Percentiles rank a stretch among this genome's conserved stretches.
phyloP scores from a whole-genome alignment of 1,140 invertebrate genomes.

The Drosophila grimshawi region DNA sequence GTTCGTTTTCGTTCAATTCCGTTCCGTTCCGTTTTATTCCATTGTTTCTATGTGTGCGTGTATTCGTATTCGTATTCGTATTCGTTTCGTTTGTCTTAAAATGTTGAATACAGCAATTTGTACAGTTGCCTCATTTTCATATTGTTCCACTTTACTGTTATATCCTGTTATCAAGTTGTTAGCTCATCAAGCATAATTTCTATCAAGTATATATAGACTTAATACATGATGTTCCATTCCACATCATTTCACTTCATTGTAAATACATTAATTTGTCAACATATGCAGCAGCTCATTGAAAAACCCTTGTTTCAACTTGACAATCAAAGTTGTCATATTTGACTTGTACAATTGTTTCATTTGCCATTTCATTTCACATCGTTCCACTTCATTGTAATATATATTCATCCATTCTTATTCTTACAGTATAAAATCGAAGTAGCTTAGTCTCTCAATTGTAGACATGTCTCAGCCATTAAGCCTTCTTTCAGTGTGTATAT shows the following conservation, averaged over 20 bases:
- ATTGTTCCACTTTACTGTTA: constrained; percentile 33
- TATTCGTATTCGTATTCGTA: constrained; percentile 4
- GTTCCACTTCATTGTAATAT: not conserved
- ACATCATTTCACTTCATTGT: constrained; percentile 1
- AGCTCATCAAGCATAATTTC: constrained; percentile 3
- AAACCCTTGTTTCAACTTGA: not conserved
- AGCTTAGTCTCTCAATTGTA: not conserved
- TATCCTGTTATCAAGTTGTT: not conserved
- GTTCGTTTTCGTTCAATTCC: constrained; percentile 66
- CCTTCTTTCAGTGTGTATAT: too few species aligned
- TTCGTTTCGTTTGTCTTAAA: constrained; percentile 18
- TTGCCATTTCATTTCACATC: not conserved
- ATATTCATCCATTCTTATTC: not conserved
- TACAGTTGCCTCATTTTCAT: constrained; percentile 35
- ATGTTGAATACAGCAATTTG: constrained; percentile 21
- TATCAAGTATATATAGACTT: not conserved
- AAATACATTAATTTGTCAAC: not conserved
- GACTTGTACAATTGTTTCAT: not conserved
- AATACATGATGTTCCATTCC: not conserved
- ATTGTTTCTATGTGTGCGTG: constrained; percentile 23
- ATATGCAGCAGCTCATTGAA: not conserved
- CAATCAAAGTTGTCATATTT: not conserved
- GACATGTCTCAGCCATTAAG: too few species aligned
- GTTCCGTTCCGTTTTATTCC: constrained; percentile 59
- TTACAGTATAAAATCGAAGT: too few species aligned